These are phyloP conservation scores for Caenorhabditis inopinata DNA, from an alignment of 1,140 invertebrate genomes.

Conservation along the genomic window DNA sequence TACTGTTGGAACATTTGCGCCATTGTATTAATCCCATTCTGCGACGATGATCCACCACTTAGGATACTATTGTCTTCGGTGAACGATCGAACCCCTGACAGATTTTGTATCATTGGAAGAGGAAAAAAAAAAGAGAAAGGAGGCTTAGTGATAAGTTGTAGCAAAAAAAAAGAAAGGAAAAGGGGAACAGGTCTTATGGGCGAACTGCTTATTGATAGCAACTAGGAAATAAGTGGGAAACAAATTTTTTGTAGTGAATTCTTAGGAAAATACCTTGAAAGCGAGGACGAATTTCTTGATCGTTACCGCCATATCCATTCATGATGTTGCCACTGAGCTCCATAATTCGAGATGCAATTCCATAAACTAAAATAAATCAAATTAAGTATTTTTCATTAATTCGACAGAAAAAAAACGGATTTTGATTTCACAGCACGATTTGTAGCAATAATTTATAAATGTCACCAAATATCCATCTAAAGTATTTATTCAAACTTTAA, in stretches of 20 bases:
- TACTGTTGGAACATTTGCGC: slow-evolving; percentile 32
- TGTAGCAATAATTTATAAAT: too few species aligned
- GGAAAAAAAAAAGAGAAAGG: neutral
- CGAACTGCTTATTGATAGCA: slow-evolving; percentile 32
- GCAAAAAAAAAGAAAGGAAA: neutral
- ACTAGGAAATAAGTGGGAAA: neutral
- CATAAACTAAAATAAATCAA: neutral
- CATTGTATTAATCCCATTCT: slow-evolving; percentile 10
- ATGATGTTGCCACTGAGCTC: slow-evolving; percentile 4
- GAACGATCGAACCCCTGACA: slow-evolving; percentile 25
- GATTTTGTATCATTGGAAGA: slow-evolving; percentile 10
- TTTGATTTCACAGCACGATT: too few species aligned
- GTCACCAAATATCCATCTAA: too few species aligned
- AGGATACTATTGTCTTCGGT: slow-evolving; percentile 29
- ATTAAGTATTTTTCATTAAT: too few species aligned
- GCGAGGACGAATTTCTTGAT: slow-evolving; percentile 15
- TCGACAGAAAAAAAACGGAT: too few species aligned
- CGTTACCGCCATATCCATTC: slow-evolving; percentile 1
- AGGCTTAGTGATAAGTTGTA: neutral
- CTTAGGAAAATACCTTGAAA: slow-evolving; percentile 14
- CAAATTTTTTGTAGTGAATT: neutral
- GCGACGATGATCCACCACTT: slow-evolving; percentile 25
- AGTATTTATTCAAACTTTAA: too few species aligned
- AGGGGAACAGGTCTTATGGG: slow-evolving; percentile 11
- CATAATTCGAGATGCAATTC: neutral